Base-by-base conservation (phyloP, 2,797 vertebrate genomes). In the Falco berigora region DNA sequence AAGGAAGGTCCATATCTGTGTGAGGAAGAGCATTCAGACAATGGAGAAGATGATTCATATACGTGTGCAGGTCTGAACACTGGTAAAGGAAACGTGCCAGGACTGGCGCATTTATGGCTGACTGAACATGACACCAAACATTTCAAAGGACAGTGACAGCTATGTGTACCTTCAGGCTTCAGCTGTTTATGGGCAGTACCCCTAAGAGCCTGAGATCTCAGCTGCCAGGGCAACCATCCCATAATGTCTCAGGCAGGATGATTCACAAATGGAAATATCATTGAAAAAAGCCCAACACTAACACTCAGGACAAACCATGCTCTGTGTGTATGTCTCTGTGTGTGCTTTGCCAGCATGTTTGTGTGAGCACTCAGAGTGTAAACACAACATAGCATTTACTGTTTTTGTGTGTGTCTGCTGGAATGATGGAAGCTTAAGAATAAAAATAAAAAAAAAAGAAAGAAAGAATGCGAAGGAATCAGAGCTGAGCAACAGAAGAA, bases 401-500 rank as follows among this genome's bases (percentile, higher is more conserved):
- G 56, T 62, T 52, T 79, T 56, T 40, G 32, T 10, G 3, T 75
- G 52, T 66, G 62, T 78, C 82, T 95, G 73, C 82, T 94, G 87
- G 79, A 87, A 91, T 93, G 78, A 82, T 67, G 88, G 86, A 96
- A 82, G 55, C 28, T 66, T 79, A 67, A 59, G 32, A 79, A 53
- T 8, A 1, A 64, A 67, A 47, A 71, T 62, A 78, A 47, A 44
- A 14, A 47, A 14, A 40, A 40, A 40, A 40, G 38, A 42, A 0
- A 0, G 6, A 71, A 62, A 91, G 75, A 88, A 68, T 17, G 71
- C 36, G 25, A 79, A 79, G 67, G 84, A 89, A 85, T 94, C 8
- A 11, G 56, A 95, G 69, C 92, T 88, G 87, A 96, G 85, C 72
- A 92, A 92, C 82, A 84, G 73, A 58, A 92, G 95, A 90, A 90